These are phyloP conservation scores for Zaprionus camerounensis DNA, from an alignment of 1,140 invertebrate genomes.

Conservation along the genomic window DNA sequence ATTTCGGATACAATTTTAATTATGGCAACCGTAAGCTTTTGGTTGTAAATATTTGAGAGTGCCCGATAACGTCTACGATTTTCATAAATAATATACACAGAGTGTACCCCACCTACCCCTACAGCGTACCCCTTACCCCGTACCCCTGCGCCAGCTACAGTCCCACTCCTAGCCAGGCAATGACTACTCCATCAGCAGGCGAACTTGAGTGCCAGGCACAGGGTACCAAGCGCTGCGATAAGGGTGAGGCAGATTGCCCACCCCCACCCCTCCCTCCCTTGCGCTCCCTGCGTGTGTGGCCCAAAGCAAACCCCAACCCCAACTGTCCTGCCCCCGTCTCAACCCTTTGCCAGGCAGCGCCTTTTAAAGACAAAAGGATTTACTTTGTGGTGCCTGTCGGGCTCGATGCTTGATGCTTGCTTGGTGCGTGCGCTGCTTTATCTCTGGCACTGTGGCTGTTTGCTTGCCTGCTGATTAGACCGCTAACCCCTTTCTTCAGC, in stretches of 20 bases:
- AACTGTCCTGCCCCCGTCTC: not conserved
- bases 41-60: conserved; percentile 84
- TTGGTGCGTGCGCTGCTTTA: conserved; percentile 57
- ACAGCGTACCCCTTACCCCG: not conserved
- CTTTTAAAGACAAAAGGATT: conserved; percentile 79
- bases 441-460: conserved; percentile 70
- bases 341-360: conserved; percentile 37
- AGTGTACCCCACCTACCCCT: not conserved
- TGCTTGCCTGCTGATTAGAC: conserved; percentile 77
- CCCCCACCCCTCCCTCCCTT: not conserved
- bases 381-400: conserved; percentile 54
- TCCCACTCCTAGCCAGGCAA: conserved; percentile 6
- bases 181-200: conserved; percentile 44
- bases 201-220: conserved; percentile 58
- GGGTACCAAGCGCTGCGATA: conserved; percentile 43
- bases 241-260: conserved; percentile 48
- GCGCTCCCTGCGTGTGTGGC: conserved; percentile 5
- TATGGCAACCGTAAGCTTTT: conserved; percentile 84
- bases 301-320: not conserved
- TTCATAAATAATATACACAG: conserved; percentile 83
- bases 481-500: conserved; percentile 32
- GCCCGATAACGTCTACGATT: conserved; percentile 83
- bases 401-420: not conserved
- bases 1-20: conserved; percentile 84
- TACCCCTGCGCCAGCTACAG: not conserved